Evolutionary conservation across 2,113 vertebrate genomes (phyloP).

Genomic region (Paralichthys olivaceus): DNA sequence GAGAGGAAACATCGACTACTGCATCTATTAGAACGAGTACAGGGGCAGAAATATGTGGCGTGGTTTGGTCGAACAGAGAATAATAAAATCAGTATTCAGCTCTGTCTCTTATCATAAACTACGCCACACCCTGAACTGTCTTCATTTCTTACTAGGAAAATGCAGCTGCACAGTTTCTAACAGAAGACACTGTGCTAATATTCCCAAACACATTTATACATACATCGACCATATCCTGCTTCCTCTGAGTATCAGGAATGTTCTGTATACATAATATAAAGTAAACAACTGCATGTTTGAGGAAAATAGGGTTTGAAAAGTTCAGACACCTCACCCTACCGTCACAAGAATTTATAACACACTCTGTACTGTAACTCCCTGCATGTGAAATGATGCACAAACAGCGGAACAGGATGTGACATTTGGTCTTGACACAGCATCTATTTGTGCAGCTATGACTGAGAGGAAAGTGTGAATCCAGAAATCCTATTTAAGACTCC

Average conservation of each 20-base stretch:
- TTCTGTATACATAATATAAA: slow-evolving; percentile 33
- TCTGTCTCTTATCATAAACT: background rate
- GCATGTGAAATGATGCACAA: background rate
- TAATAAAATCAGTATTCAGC: background rate
- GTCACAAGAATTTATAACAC: background rate
- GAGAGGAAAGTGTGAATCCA: background rate
- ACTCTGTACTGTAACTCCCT: background rate
- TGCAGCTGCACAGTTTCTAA: background rate
- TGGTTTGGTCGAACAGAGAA: background rate
- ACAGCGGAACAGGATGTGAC: background rate
- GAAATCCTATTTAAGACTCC: slow-evolving; percentile 5
- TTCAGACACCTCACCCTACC: slow-evolving; percentile 4
- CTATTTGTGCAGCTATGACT: background rate
- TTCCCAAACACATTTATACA: background rate
- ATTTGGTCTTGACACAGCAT: slow-evolving; percentile 4
- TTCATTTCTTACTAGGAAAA: background rate
- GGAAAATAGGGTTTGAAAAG: background rate
- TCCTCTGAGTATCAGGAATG: slow-evolving; percentile 22
- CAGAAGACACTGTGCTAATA: background rate
- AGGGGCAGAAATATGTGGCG: too few species aligned
- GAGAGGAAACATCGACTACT: too few species aligned
- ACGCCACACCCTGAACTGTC: background rate
- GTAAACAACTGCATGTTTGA: slow-evolving; percentile 18
- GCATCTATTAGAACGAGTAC: too few species aligned
- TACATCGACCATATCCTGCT: slow-evolving; percentile 34